Base-by-base conservation (phyloP, 2,888 invertebrate genomes). In the Nephrocerus scutellatus region DNA sequence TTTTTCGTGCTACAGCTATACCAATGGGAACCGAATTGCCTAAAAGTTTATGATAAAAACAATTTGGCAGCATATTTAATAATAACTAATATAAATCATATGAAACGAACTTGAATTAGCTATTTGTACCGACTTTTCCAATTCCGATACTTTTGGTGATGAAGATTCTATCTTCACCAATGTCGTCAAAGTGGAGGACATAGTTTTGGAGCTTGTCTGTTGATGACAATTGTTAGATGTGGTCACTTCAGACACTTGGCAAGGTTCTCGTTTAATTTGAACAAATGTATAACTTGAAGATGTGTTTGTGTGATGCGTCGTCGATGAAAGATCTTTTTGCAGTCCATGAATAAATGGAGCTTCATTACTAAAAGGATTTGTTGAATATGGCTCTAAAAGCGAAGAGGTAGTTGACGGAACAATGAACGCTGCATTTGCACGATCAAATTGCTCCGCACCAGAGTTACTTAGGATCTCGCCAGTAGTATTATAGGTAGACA, bases 1-100 rank as follows among this genome's bases (percentile, higher is more conserved):
- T 74, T 63, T 87, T 87, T 49, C 87, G 74, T 32, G 86, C 86
- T 47, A 87, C 84, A 21, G 87, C 86, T 53, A 88, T 87, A 42
- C 87, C 87, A 51, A 88, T 83, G 51, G 87, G 87, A 64, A 87
- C 86, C 31, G 74, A 74, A 58, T 74, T 74, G 68, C 63, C 64
- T 67, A 45, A 10, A 51, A 42, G 26, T 30, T 36, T 18, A 43
- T n/a, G n/a, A n/a, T n/a, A n/a, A n/a, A n/a, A n/a, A n/a, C n/a
- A n/a, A n/a, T n/a, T n/a, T n/a, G n/a, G n/a, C n/a, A n/a, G n/a
- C n/a, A 10, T 9, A 30, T 10, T 33, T 22, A 16, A 10, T 12
- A 33, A 29, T 5, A 8, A 20, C 2, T 22, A 5, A 14, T 24
- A 4, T 22, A n/a, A 8, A 4, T 9, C 3, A 14, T 20, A 43